Conservation (phyloP, 2,797 vertebrate genomes). For the Pteronotus mesoamericanus region DNA sequence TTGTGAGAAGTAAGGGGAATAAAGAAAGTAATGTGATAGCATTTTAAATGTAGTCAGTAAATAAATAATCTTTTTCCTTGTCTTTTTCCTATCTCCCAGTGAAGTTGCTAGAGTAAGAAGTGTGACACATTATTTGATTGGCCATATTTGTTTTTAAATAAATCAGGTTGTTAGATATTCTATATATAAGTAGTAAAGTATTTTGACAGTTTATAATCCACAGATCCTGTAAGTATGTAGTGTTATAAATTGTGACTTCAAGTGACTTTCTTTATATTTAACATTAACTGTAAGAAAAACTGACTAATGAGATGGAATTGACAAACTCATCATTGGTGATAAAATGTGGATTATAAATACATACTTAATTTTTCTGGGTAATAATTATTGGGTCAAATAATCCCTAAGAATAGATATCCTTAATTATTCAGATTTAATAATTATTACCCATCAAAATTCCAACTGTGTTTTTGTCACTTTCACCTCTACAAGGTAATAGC, state of each 20-base stretch:
- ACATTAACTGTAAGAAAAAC: neutral
- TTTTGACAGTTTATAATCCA: neutral
- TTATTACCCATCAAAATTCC: conserved; percentile 69
- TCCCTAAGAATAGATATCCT: conserved; percentile 73
- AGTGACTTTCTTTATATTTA: neutral
- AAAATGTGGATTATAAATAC: conserved; percentile 58
- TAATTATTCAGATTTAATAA: conserved; percentile 75
- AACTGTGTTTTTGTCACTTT: conserved; percentile 52
- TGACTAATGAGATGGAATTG: conserved; percentile 20
- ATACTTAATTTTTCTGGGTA: conserved; percentile 63
- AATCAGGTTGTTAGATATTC: neutral
- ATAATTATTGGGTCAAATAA: conserved; percentile 73
- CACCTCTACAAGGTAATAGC: conserved; percentile 24
- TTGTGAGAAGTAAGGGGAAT: neutral
- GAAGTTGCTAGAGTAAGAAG: neutral
- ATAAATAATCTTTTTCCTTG: neutral
- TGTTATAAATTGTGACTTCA: neutral
- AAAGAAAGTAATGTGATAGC: neutral
- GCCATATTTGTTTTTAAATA: neutral
- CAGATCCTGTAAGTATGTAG: neutral
- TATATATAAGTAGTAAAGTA: neutral
- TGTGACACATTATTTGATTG: neutral
- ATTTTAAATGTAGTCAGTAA: neutral
- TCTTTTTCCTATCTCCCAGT: neutral
- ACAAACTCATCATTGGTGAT: conserved; percentile 42